phyloP scores from a whole-genome alignment of 2,888 invertebrate genomes.

The Sminthurinus aureus region DNA sequence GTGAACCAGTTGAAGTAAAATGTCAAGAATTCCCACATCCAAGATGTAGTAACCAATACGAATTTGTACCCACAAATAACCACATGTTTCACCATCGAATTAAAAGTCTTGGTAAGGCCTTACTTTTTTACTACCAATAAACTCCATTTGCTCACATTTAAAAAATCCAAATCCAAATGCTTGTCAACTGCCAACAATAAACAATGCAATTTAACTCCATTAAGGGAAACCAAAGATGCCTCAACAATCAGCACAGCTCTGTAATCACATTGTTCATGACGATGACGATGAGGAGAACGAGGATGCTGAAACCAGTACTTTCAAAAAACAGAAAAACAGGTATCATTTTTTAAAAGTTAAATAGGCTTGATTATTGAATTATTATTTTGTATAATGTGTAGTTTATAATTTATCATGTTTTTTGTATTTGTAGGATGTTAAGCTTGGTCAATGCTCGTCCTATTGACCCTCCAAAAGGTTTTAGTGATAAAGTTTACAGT shows the following conservation, averaged over 20 bases:
- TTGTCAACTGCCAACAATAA: too few relatives aligned
- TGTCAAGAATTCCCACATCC: conserved; percentile 52
- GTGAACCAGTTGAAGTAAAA: conserved; percentile 43
- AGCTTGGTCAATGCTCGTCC: background rate
- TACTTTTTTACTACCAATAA: too few relatives aligned
- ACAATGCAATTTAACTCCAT: background rate
- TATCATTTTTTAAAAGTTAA: background rate
- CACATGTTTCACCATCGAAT: conserved; percentile 27
- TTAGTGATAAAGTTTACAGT: conserved; percentile 26
- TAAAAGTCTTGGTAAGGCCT: conserved; percentile 8
- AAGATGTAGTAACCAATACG: conserved; percentile 56
- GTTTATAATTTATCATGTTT: background rate
- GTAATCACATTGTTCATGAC: conserved; percentile 15
- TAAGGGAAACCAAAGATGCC: too few relatives aligned
- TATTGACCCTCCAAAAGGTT: conserved; percentile 27
- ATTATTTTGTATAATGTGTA: background rate
- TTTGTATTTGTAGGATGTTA: background rate
- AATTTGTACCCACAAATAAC: conserved; percentile 49
- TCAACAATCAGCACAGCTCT: too few relatives aligned
- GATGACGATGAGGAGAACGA: background rate
- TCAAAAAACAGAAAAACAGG: conserved; percentile 29
- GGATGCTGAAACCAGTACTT: background rate
- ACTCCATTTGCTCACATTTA: background rate
- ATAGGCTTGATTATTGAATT: background rate
- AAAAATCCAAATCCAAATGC: too few relatives aligned